phyloP scores from a whole-genome alignment of 2,888 invertebrate genomes.

The Acanthopleura granulata region DNA sequence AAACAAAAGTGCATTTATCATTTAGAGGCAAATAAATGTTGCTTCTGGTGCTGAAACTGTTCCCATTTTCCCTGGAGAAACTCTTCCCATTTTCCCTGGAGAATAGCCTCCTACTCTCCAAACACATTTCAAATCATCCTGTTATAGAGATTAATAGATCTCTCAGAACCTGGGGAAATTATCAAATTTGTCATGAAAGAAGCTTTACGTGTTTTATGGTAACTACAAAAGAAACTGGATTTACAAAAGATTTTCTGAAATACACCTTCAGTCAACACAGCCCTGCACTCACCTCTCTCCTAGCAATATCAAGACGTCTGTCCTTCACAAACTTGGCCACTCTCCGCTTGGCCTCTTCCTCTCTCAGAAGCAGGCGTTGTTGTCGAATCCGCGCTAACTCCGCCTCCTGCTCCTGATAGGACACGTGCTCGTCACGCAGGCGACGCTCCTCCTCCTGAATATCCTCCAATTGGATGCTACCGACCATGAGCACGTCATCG shows the following conservation, averaged over 20 bases:
- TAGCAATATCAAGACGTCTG: slow-evolving; percentile 48
- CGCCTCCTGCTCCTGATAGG: slow-evolving; percentile 60
- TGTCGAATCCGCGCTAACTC: slow-evolving; percentile 41
- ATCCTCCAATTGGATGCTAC: slow-evolving; percentile 62
- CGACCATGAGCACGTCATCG: slow-evolving; percentile 65
- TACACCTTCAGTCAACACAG: background rate
- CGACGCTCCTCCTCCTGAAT: slow-evolving; percentile 64
- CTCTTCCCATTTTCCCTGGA: too few relatives aligned
- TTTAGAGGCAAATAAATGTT: too few relatives aligned
- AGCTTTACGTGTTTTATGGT: too few relatives aligned
- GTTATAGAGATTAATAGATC: too few relatives aligned
- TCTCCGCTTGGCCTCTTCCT: slow-evolving; percentile 60
- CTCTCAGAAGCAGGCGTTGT: slow-evolving; percentile 48
- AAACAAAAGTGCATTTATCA: too few relatives aligned
- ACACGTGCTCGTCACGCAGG: slow-evolving; percentile 64
- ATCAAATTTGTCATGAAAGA: too few relatives aligned
- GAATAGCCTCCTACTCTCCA: too few relatives aligned
- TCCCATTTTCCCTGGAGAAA: too few relatives aligned
- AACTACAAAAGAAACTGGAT: background rate
- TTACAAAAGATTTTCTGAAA: background rate
- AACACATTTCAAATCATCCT: too few relatives aligned
- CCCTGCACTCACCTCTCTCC: slow-evolving; percentile 45
- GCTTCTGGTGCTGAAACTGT: too few relatives aligned
- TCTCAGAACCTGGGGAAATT: too few relatives aligned
- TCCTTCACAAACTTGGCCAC: slow-evolving; percentile 55